These are phyloP conservation scores for Ormyrus rosae DNA, from an alignment of 2,888 invertebrate genomes.

Conservation along the genomic window DNA sequence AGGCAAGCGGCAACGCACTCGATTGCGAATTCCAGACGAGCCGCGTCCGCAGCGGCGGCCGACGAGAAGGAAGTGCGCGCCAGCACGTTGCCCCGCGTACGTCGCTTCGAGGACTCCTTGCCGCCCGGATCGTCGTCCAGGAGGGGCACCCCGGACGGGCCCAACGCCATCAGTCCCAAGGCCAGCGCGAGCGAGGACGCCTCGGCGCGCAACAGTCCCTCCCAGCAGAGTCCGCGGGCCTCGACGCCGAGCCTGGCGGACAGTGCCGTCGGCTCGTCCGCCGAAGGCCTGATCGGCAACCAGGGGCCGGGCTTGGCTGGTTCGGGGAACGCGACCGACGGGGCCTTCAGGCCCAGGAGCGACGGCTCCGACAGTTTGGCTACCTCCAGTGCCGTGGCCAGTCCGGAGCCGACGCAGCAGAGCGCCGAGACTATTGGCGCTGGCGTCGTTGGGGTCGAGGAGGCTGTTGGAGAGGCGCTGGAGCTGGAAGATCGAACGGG, in stretches of 20 bases:
- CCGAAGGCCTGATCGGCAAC: conserved; percentile 76
- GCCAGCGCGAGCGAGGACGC: background rate
- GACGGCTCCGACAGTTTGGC: conserved; percentile 75
- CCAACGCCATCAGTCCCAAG: too few species aligned
- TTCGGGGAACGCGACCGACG: conserved; percentile 48
- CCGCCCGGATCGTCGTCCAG: conserved; percentile 64
- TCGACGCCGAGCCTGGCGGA: conserved; percentile 79
- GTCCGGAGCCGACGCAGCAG: conserved; percentile 74
- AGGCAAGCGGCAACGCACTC: conserved; percentile 63
- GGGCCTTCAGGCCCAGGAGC: conserved; percentile 72
- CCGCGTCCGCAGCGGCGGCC: conserved; percentile 45
- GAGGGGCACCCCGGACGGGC: conserved; percentile 58
- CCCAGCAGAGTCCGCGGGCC: conserved; percentile 59
- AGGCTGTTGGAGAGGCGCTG: background rate
- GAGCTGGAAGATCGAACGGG: background rate
- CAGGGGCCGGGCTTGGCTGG: conserved; percentile 14
- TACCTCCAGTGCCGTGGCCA: conserved; percentile 76
- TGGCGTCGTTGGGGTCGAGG: conserved; percentile 62
- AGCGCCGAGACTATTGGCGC: conserved; percentile 40
- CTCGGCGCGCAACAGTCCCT: background rate
- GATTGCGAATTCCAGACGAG: conserved; percentile 62
- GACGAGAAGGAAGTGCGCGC: conserved; percentile 68
- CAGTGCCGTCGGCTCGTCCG: conserved; percentile 79
- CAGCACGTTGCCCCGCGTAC: conserved; percentile 73
- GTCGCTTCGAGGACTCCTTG: conserved; percentile 38